Conservation (phyloP, 2,888 invertebrate species). For the Limnephilus marmoratus region DNA sequence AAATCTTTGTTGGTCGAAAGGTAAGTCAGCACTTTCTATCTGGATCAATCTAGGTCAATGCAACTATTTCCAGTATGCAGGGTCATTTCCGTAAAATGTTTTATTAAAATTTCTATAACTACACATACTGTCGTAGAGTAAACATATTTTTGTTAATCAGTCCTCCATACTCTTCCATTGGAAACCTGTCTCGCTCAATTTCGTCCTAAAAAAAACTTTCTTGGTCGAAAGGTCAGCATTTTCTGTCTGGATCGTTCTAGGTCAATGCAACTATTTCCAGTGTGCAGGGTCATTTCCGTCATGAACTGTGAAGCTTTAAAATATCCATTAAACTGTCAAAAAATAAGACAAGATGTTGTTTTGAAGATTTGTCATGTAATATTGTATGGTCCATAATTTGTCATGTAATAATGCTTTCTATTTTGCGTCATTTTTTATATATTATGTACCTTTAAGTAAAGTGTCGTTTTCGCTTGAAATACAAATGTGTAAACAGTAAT, state of each 20-base stretch:
- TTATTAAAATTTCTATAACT: background rate
- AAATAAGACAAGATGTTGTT: background rate
- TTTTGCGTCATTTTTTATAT: background rate
- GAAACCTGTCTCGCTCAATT: background rate
- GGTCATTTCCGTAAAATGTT: no score
- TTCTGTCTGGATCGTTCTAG: background rate
- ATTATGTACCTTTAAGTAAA: background rate
- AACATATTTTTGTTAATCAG: background rate
- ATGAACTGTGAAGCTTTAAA: background rate
- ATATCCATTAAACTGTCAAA: background rate
- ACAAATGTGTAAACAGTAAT: background rate
- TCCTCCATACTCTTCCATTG: background rate
- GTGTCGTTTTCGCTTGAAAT: background rate
- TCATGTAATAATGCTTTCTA: background rate
- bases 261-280: background rate
- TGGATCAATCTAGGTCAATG: no score
- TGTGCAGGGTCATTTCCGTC: background rate
- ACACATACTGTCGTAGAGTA: background rate
- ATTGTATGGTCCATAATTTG: background rate
- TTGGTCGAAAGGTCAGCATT: background rate
- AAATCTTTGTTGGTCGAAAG: no score
- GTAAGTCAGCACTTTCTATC: no score
- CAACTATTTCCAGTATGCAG: no score
- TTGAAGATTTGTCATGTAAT: no score
- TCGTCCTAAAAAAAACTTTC: background rate